Evolutionary conservation across 92 coral and sea anemone genomes (phyloP).

Genomic region (Umimayanthus chanpuru): DNA sequence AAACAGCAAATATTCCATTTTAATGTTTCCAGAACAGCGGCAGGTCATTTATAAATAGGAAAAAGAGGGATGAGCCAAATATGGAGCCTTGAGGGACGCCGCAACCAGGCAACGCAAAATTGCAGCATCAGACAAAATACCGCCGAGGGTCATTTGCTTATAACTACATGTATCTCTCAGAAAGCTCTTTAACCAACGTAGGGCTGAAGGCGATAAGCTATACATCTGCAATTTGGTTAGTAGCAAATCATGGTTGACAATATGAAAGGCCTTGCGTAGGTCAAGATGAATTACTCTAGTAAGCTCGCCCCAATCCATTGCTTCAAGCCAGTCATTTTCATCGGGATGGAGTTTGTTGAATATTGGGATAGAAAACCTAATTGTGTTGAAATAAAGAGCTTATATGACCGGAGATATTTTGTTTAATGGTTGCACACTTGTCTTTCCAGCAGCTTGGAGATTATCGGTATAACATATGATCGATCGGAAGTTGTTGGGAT

Average conservation of each 20-base stretch:
- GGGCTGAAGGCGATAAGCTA: constrained; percentile 21
- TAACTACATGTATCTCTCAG: not conserved
- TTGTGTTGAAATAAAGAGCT: constrained; percentile 37
- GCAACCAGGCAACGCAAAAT: not conserved
- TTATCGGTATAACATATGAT: constrained; percentile 50
- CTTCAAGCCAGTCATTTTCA: constrained; percentile 42
- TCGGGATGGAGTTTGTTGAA: constrained; percentile 33
- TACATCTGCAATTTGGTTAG: constrained; percentile 25
- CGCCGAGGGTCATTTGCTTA: not conserved
- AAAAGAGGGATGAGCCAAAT: not conserved
- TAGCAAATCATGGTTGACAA: constrained; percentile 37
- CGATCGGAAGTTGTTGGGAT: constrained; percentile 51
- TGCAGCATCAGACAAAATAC: not conserved
- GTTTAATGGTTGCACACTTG: constrained; percentile 16
- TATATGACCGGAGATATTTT: constrained; percentile 7
- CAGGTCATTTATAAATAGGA: constrained; percentile 3
- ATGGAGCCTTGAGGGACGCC: constrained; percentile 15
- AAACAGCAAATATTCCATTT: constrained; percentile 38
- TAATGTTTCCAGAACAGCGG: constrained; percentile 26
- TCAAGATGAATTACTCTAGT: constrained; percentile 30
- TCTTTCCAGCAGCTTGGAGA: constrained; percentile 51
- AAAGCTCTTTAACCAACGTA: constrained; percentile 14
- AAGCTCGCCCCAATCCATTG: constrained; percentile 27
- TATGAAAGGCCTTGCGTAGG: constrained; percentile 40
- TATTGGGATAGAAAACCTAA: constrained; percentile 28